These are phyloP conservation scores for Pocillopora meandrina DNA, from an alignment of 92 coral and sea anemone species.

Conservation along the genomic window DNA sequence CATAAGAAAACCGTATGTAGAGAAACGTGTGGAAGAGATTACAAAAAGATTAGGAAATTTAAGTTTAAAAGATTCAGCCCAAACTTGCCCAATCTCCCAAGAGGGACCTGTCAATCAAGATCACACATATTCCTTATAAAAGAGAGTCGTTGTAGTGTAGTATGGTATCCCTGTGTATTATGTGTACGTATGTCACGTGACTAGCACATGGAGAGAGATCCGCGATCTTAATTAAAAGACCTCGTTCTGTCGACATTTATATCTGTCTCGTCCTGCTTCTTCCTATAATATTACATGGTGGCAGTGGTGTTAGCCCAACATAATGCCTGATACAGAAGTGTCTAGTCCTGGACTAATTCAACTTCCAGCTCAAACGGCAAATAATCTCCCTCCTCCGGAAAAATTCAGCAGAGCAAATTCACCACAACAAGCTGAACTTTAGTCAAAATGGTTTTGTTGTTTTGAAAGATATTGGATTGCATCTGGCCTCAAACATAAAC, in stretches of 20 bases:
- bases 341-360: not conserved
- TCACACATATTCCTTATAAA: too few relatives aligned
- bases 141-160: too few relatives aligned
- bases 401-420: not conserved
- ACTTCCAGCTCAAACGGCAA: not conserved
- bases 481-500: conserved; percentile 26
- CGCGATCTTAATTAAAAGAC: not conserved
- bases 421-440: not conserved
- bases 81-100: too few relatives aligned
- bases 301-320: not conserved
- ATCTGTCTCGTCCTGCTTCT: too few relatives aligned
- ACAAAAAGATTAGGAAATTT: too few relatives aligned
- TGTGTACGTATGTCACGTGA: too few relatives aligned
- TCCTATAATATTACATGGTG: not conserved
- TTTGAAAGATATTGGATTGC: conserved; percentile 38
- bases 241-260: not conserved
- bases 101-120: too few relatives aligned
- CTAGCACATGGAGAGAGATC: too few relatives aligned
- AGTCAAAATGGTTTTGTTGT: conserved; percentile 29
- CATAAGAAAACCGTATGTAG: too few relatives aligned
- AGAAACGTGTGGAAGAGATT: too few relatives aligned
- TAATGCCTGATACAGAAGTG: not conserved
- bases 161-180: too few relatives aligned
- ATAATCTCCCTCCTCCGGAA: not conserved
- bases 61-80: too few relatives aligned